Percentiles rank a stretch among this genome's conserved stretches.
Conservation (phyloP, 2,797 vertebrate species). For the Corythornis leucogaster region DNA sequence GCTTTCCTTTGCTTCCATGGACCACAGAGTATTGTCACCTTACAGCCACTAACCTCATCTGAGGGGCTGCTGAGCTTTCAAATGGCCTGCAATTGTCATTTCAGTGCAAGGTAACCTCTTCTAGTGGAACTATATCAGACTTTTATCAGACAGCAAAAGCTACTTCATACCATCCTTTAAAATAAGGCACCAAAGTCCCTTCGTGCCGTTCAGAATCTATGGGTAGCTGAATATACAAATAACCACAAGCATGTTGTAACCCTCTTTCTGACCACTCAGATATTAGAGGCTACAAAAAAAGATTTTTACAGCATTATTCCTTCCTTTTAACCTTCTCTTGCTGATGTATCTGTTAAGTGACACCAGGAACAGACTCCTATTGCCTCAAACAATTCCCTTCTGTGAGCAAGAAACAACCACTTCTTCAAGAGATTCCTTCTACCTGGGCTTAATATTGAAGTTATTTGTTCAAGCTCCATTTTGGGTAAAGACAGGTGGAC, state of each 20-base stretch:
- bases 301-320: background rate
- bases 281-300: background rate
- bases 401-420: fast-evolving
- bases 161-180: background rate
- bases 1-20: background rate
- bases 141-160: background rate
- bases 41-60: background rate
- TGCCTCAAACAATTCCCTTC: background rate
- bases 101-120: background rate
- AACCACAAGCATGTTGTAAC: background rate
- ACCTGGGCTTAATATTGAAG: background rate
- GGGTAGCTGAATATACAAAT: background rate
- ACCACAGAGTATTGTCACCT: background rate
- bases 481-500: background rate
- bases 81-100: background rate
- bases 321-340: background rate
- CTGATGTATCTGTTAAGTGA: background rate
- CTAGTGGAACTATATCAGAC: background rate
- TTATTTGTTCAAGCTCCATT: background rate
- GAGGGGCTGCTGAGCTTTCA: fast-evolving
- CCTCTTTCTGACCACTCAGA: background rate
- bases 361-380: background rate
- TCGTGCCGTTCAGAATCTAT: background rate
- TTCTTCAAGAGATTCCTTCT: background rate
- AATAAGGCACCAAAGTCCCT: background rate